Evolutionary conservation across 2,113 vertebrate species (phyloP).

Genomic region (Geococcyx californianus): DNA sequence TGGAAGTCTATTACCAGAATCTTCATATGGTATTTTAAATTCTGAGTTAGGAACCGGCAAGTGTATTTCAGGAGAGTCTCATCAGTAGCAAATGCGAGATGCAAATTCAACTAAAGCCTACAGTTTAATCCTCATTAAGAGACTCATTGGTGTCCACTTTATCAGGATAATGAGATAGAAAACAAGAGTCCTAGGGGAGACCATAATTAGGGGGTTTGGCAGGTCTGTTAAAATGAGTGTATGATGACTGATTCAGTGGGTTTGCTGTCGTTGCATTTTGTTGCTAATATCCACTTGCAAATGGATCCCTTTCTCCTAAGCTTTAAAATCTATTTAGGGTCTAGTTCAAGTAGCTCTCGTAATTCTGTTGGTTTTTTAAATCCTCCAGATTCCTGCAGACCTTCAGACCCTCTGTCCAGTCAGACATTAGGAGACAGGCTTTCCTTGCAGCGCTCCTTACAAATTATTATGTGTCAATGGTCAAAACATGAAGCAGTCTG

Average conservation of each 20-base stretch:
- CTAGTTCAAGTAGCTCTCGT: background rate
- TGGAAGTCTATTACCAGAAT: background rate
- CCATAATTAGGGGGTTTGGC: constrained; percentile 54
- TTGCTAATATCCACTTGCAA: background rate
- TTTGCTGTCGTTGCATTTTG: background rate
- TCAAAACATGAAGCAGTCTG: background rate
- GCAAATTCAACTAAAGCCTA: constrained; percentile 49
- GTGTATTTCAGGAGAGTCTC: background rate
- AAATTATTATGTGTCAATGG: background rate
- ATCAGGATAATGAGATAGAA: constrained; percentile 65
- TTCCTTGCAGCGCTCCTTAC: background rate
- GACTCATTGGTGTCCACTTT: constrained; percentile 61
- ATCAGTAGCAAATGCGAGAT: background rate
- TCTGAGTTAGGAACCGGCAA: background rate
- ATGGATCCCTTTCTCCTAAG: background rate
- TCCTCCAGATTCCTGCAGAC: background rate
- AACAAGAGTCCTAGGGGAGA: constrained; percentile 38
- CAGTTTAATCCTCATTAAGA: constrained; percentile 65
- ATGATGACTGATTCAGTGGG: background rate
- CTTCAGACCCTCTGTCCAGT: background rate
- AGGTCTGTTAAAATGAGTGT: constrained; percentile 26
- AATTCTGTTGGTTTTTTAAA: background rate
- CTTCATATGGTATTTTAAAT: background rate
- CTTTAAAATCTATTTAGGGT: background rate
- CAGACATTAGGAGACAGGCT: background rate